Evolutionary conservation across 30 jellyfish, hydroid and myxozoan genomes (phyloP).

Genomic region (Cassiopea xamachana): DNA sequence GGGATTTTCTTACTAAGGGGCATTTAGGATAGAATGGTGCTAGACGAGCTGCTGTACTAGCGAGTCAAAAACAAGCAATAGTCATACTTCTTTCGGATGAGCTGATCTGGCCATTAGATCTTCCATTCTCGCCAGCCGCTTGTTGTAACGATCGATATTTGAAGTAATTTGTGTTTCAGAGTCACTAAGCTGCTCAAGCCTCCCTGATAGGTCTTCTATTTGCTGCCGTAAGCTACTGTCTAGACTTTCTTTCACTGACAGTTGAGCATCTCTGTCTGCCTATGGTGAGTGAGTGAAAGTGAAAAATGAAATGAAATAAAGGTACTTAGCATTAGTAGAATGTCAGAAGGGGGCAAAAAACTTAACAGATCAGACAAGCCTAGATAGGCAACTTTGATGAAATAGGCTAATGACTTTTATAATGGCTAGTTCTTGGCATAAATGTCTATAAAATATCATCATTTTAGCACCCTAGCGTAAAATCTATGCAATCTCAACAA

Average conservation of each 20-base stretch:
- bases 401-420: no score
- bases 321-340: no score
- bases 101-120: conserved; percentile 36
- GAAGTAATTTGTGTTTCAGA: conserved; percentile 63
- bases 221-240: conserved; percentile 60
- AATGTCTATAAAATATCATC: no score
- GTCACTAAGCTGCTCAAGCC: conserved; percentile 72
- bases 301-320: background rate
- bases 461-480: no score
- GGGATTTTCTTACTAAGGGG: background rate
- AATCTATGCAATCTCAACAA: no score
- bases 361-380: no score
- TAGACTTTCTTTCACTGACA: conserved; percentile 39
- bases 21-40: background rate
- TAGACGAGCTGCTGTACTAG: background rate
- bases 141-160: conserved; percentile 58
- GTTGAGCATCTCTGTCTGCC: conserved; percentile 87
- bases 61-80: no score
- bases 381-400: no score
- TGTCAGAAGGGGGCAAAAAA: no score
- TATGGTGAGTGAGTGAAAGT: background rate
- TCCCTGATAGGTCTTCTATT: conserved; percentile 75
- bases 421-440: no score
- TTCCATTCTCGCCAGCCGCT: conserved; percentile 45
- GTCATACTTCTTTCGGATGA: conserved; percentile 43